These are phyloP conservation scores for Gasterosteus aculeatus DNA, from an alignment of 2,113 vertebrate species.

Conservation along the genomic window DNA sequence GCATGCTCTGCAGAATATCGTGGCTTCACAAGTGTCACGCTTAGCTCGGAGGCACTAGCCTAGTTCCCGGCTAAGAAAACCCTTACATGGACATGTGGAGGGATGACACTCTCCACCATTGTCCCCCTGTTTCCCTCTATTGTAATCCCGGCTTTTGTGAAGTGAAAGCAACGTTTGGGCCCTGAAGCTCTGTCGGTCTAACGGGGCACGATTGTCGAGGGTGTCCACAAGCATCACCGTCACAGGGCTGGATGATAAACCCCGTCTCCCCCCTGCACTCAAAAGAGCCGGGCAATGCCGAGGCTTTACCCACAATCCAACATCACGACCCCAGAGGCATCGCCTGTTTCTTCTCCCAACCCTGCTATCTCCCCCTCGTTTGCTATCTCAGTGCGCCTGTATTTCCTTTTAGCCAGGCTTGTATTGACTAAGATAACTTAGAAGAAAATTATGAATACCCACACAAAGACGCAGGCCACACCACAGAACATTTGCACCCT, in stretches of 20 bases:
- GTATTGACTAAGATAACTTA: not conserved
- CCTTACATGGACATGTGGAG: constrained; percentile 59
- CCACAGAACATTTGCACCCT: not conserved
- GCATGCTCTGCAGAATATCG: constrained; percentile 10
- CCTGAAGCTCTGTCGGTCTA: constrained; percentile 63
- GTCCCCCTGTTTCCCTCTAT: constrained; percentile 56
- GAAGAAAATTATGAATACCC: not conserved
- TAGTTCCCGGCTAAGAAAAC: constrained; percentile 54
- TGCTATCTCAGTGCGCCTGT: not conserved
- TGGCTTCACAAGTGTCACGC: constrained; percentile 13
- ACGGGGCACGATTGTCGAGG: constrained; percentile 54
- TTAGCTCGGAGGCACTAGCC: constrained; percentile 51
- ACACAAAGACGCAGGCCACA: not conserved
- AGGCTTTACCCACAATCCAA: constrained; percentile 38
- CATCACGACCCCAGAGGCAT: constrained; percentile 41
- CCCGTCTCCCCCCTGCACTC: constrained; percentile 43
- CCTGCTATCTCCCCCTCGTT: not conserved
- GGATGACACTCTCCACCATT: constrained; percentile 57
- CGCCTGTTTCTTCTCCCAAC: constrained; percentile 11
- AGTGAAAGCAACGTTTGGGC: constrained; percentile 72
- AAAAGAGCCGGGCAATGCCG: constrained; percentile 39
- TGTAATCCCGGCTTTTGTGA: constrained; percentile 69
- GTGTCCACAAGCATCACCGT: constrained; percentile 74
- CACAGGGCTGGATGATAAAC: constrained; percentile 59
- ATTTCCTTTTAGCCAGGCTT: constrained; percentile 1